phyloP scores from a whole-genome alignment of 2,888 invertebrate genomes.

The Drosophila fulvimacula region DNA sequence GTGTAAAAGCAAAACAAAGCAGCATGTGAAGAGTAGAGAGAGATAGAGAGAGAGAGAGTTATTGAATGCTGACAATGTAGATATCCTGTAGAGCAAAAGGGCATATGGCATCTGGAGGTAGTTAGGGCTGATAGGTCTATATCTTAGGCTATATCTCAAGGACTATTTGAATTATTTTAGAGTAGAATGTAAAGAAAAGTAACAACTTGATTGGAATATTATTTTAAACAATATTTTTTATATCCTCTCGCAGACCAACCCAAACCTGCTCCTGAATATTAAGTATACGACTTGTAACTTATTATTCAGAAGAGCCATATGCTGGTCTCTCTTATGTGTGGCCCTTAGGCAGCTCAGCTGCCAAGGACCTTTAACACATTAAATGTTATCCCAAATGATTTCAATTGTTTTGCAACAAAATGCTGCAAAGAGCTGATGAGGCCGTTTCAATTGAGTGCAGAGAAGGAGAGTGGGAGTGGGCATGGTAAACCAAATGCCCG shows the following conservation, averaged over 20 bases:
- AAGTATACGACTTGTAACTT: not conserved
- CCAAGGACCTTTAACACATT: not conserved
- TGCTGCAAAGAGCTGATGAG: constrained; percentile 9
- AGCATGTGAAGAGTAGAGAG: not conserved
- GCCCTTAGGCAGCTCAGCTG: not conserved
- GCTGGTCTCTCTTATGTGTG: not conserved
- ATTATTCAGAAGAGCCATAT: not conserved
- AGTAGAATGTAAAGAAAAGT: no score
- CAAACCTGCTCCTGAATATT: not conserved
- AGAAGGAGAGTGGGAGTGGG: not conserved
- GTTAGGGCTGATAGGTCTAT: not conserved
- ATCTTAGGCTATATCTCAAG: not conserved
- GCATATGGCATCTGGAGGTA: no score
- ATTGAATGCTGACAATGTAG: not conserved
- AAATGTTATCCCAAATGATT: constrained; percentile 13
- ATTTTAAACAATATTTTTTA: no score
- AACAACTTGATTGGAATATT: not conserved
- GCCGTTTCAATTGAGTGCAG: constrained; percentile 3
- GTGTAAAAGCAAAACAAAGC: constrained; percentile 24
- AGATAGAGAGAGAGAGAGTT: not conserved
- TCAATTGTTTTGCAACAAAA: constrained; percentile 10
- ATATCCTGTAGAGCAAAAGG: constrained; percentile 29
- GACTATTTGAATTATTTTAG: not conserved
- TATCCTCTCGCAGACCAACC: no score
- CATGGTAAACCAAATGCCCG: constrained; percentile 23